Conservation (phyloP, 1,140 invertebrate species). For the Psix sp. region DNA sequence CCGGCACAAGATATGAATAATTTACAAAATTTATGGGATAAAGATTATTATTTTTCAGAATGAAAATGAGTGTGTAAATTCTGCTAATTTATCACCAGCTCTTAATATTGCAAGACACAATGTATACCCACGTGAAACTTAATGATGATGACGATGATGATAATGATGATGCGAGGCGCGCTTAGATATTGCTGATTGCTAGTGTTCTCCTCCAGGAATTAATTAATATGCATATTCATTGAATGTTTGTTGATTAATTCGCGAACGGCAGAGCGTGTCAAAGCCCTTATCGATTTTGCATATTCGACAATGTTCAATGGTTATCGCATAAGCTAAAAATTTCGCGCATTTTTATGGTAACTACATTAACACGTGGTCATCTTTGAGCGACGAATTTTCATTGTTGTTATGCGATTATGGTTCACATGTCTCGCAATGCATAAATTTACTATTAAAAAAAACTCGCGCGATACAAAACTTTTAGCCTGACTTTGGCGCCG, state of each 20-base stretch:
- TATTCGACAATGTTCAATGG: conserved; percentile 6
- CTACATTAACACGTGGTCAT: too few relatives aligned
- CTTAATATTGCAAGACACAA: conserved; percentile 9
- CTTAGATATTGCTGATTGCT: conserved; percentile 31
- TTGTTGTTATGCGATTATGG: too few relatives aligned
- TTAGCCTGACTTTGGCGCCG: conserved; percentile 17
- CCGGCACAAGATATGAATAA: too few relatives aligned
- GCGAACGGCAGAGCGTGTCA: conserved; percentile 8
- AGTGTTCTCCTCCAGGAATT: conserved; percentile 10
- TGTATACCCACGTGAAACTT: conserved; percentile 7
- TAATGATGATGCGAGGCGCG: conserved; percentile 32
- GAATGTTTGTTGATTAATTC: conserved; percentile 46
- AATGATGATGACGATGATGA: conserved; percentile 32
- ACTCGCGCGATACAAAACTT: conserved; percentile 26
- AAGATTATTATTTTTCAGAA: too few relatives aligned
- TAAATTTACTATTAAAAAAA: conserved; percentile 51
- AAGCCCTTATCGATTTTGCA: conserved; percentile 25
- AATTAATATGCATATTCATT: conserved; percentile 53
- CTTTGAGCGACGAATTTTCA: too few relatives aligned
- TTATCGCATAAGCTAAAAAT: too few relatives aligned
- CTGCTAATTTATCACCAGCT: conserved; percentile 34
- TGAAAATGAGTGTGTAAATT: too few relatives aligned
- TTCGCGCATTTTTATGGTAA: too few relatives aligned
- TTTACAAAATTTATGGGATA: too few relatives aligned
- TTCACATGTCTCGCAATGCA: conserved; percentile 13